Conservation (phyloP, 2,797 vertebrate species). For the Simalia tracyae region DNA sequence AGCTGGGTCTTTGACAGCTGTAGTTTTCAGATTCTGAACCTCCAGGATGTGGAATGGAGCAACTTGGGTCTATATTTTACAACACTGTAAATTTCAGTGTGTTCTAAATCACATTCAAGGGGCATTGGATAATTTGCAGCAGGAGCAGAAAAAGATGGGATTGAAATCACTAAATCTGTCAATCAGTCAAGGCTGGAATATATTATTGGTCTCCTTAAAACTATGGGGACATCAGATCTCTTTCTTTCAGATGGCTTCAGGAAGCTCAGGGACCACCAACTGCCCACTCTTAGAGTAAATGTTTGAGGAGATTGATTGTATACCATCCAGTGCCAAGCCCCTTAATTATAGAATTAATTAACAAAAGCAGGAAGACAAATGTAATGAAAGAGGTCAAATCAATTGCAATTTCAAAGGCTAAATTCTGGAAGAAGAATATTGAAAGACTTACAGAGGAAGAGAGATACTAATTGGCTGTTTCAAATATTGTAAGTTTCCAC, state of each 20-base stretch:
- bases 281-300: background rate
- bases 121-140: background rate
- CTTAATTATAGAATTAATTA: constrained; percentile 4
- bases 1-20: background rate
- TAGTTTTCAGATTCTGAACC: background rate
- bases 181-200: background rate
- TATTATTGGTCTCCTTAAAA: background rate
- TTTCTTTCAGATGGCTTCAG: background rate
- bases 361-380: background rate
- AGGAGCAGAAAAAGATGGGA: background rate
- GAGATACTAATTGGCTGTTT: background rate
- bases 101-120: background rate
- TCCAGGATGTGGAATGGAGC: background rate
- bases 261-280: background rate
- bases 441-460: background rate
- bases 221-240: background rate
- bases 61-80: background rate
- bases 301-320: background rate
- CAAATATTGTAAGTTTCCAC: background rate
- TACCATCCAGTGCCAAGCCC: background rate
- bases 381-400: background rate
- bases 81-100: background rate
- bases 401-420: constrained; percentile 11
- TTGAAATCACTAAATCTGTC: background rate
- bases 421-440: background rate